Base-by-base conservation (phyloP, 2,888 invertebrate genomes). In the Drosophila cyrtoloma region DNA sequence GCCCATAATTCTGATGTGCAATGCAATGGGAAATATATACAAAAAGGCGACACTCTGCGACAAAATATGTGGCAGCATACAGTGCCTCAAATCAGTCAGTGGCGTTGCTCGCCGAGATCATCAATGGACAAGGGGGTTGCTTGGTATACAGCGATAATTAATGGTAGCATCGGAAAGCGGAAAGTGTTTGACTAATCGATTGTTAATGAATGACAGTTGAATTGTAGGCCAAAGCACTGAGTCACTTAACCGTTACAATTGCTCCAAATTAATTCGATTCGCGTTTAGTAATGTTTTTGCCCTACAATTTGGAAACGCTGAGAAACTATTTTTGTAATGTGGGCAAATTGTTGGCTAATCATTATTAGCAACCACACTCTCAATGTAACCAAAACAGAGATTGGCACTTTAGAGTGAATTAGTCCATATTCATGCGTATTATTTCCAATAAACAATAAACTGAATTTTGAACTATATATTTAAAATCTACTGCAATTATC, bases 161-260 rank as follows among this genome's bases (percentile, higher is more conserved):
- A 86, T 86, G 86, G 71, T 79, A 60, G 84, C 81, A 59, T 65
- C 59, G 63, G 3, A 39, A 9, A 76, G 86, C 90, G 90, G 89
- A 89, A 86, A 86, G 89, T 86, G 84, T 90, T 89, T 86, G 86
- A 90, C 89, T 90, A 86, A 86, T 86, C 90, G 86, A 89, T 90
- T 86, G 90, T 84, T 89, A 86, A 86, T 86, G 86, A 89, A 86
- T 90, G 89, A 86, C 85, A 90, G 90, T 90, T 74, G 73, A 77
- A 90, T 85, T 85, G 82, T 60, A 65, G 61, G 62, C 67, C 70
- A 75, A 69, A 72, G 64, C 81, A 78, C 61, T 73, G 81, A 82
- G 67, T 88, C 85, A 88, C 90, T 90, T 86, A 83, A 72, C 73
- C 90, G 85, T 85, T 77, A 74, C 90, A 85, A 85, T 90, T 85